Conservation (phyloP, 2,797 vertebrate species). For the Falco columbarius region DNA sequence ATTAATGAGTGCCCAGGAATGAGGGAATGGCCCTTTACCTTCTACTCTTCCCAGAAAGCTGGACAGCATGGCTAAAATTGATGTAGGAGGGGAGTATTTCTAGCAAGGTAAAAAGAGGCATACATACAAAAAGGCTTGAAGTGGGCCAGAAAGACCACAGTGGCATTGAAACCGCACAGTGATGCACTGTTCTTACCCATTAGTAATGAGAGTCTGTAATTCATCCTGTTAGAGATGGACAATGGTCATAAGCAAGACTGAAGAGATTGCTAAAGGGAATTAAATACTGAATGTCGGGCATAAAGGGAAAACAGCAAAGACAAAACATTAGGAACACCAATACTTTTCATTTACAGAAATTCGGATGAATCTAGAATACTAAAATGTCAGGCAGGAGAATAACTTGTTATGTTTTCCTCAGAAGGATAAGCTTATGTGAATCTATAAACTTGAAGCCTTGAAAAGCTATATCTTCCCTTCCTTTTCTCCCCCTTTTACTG, state of each 20-base stretch:
- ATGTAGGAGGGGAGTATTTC: background rate
- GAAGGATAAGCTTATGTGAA: background rate
- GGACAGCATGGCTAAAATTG: background rate
- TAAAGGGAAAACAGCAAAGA: background rate
- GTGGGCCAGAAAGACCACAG: background rate
- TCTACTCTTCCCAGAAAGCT: background rate
- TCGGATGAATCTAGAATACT: background rate
- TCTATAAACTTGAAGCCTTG: background rate
- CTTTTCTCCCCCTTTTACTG: background rate
- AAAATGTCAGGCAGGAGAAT: background rate
- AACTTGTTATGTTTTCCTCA: background rate
- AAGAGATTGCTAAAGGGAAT: background rate
- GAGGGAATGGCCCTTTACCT: background rate
- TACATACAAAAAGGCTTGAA: background rate
- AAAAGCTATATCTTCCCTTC: background rate
- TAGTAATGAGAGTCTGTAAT: background rate
- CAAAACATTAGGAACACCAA: background rate
- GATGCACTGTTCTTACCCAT: background rate
- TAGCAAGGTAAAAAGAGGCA: background rate
- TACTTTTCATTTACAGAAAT: background rate
- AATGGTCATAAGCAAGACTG: background rate
- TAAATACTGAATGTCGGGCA: background rate
- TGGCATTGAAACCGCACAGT: background rate
- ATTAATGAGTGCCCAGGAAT: background rate
- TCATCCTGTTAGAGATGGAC: background rate